Evolutionary conservation across 2,113 vertebrate genomes (phyloP), one percentile per base, ranked within the genome.

Genomic region (Atrichornis clamosus): DNA sequence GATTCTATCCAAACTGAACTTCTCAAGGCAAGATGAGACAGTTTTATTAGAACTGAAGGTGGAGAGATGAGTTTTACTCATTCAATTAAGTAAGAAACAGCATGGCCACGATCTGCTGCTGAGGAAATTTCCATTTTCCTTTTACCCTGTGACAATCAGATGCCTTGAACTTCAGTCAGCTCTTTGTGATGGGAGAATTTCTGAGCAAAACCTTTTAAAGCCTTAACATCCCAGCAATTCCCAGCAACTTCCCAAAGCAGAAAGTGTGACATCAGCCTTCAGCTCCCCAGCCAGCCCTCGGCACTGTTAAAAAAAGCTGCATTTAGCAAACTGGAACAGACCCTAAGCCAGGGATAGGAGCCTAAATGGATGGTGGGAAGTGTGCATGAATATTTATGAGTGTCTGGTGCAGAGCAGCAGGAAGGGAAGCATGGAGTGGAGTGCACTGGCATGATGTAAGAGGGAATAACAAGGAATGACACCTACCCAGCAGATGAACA

Each of bases 381-480:
- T 1, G 1, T 0, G 4, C 46, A 96, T 97, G 96, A 97, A 97
- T 97, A 97, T 97, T 97, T 75, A 97, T 97, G 93, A 90, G 69
- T 96, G 96, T 94, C 94, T 97, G 95, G 95, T 95, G 96, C 91
- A 95, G 80, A 97, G 80, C 84, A 96, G 93, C 91, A 92, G 86
- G 94, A 91, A 95, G 88, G 83, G 64, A 95, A 96, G 88, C 83
- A 46, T 53, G 59, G 82, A 95, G 87, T 22, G 2, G 41, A 93
- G 64, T 52, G 89, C 93, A 80, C 17, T 52, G 56, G 76, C 63
- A 16, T 69, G 94, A 94, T 91, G 41, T 70, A 95, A 94, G 28
- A 56, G 76, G 86, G 89, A 85, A 78, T 91, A 94, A 96, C 56
- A 52, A 59, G 86, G 87, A 81, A 78, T 75, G 96, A 95, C 96